Evolutionary conservation across 2,888 invertebrate species (phyloP), one percentile per base, ranked within the genome.

Genomic region (Catocala sponsa): DNA sequence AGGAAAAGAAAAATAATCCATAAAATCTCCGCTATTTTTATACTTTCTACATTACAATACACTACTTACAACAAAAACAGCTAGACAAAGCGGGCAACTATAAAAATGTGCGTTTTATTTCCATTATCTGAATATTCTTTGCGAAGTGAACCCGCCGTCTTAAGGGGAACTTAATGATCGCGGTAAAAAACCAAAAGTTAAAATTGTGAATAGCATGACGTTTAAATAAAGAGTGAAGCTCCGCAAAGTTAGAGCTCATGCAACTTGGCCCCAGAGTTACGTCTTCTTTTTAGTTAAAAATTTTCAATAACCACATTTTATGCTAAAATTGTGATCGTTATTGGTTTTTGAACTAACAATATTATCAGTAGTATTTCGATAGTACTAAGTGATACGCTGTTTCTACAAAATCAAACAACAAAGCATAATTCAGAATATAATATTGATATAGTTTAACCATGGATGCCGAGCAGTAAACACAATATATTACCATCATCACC

Each of bases 171-270:
- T 50, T 60, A 41, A 59, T 59, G 50, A 49, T 43, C 25, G 41
- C 25, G 55, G 52, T 13, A 50, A 46, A 59, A 65, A 64, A 55
- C 11, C 32, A 12, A 53, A 59, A 59, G 52, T 52, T 13, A 41
- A 63, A 66, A 42, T 60, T 69, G 15, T 51, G 35, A 65, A 53
- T 47, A 43, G 56, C 55, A 55, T 59, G 54, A 58, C 50, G 61
- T 49, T 57, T 44, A 50, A 55, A 54, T 54, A 54, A 59, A 57
- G 49, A 32, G 48, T 15, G 12, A 42, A 38, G 54, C 57, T 50
- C 43, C 46, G 41, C 42, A 58, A 58, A 65, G 52, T 60, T 63
- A 6, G 25, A 38, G 42, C 35, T 49, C 41, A 47, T 35, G 43
- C 53, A 56, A 54, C 54, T 48, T 42, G 41, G 47, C 52, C 25